A percentile compares a stretch with the other conserved stretches of the same genome.
Conservation (phyloP, 1,140 invertebrate genomes). For the Drosophila tristis region DNA sequence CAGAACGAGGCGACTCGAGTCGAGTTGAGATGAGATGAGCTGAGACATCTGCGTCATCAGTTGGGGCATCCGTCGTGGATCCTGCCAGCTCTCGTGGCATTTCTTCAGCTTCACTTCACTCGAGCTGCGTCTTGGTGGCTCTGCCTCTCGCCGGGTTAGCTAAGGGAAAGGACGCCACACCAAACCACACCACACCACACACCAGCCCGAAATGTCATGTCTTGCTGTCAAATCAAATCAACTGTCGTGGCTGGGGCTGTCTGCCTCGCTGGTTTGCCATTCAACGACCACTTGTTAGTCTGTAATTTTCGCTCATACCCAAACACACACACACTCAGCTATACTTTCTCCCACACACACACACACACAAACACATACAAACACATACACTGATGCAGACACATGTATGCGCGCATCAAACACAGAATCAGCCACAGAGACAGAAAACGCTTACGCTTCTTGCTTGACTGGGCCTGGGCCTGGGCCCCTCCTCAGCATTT, state of each 20-base stretch:
- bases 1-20: too few species aligned
- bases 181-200: too few species aligned
- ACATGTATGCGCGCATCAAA: slow-evolving; percentile 44
- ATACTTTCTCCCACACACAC: slow-evolving; percentile 5
- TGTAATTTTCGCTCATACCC: slow-evolving; percentile 69
- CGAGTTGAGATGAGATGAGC: background rate
- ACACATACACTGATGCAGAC: background rate
- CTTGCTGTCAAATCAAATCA: slow-evolving; percentile 81
- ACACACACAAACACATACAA: slow-evolving; percentile 10
- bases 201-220: slow-evolving; percentile 74
- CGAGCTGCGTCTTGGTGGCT: slow-evolving; percentile 47
- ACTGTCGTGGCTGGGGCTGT: slow-evolving; percentile 72
- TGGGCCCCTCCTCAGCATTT: slow-evolving; percentile 19
- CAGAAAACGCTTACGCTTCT: slow-evolving; percentile 76
- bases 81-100: slow-evolving; percentile 56
- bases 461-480: slow-evolving; percentile 51
- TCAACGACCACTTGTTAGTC: slow-evolving; percentile 82
- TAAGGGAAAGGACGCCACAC: too few species aligned
- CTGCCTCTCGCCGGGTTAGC: background rate
- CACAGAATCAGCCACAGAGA: slow-evolving; percentile 58
- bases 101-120: slow-evolving; percentile 73
- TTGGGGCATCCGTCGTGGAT: slow-evolving; percentile 21
- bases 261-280: slow-evolving; percentile 78
- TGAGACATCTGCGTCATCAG: slow-evolving; percentile 7
- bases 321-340: slow-evolving; percentile 12